These are phyloP conservation scores for Gonioctena quinquepunctata DNA, from an alignment of 1,140 invertebrate genomes.

Conservation along the genomic window DNA sequence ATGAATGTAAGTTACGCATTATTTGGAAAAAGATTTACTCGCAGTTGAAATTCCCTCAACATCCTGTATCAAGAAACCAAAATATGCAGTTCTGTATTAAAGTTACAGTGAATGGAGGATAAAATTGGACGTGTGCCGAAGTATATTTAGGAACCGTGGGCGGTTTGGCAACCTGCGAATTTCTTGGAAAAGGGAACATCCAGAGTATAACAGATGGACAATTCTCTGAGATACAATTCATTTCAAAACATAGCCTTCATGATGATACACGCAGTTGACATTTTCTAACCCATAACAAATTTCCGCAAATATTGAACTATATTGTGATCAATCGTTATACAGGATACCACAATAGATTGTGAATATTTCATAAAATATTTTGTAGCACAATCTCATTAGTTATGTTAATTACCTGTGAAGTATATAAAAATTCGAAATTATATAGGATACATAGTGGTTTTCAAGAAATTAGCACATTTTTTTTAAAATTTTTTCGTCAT, in stretches of 20 bases:
- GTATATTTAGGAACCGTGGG: conserved; percentile 55
- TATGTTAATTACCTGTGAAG: too few relatives aligned
- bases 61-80: background rate
- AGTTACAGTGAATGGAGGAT: conserved; percentile 54
- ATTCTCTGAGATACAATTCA: conserved; percentile 41
- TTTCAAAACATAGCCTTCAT: conserved; percentile 2
- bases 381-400: too few relatives aligned
- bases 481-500: too few relatives aligned
- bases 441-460: too few relatives aligned
- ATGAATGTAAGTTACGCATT: conserved; percentile 5
- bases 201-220: conserved; percentile 54
- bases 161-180: conserved; percentile 55
- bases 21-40: conserved; percentile 7
- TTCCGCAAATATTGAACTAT: too few relatives aligned
- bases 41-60: background rate
- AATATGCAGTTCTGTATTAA: conserved; percentile 22
- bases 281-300: too few relatives aligned
- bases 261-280: too few relatives aligned
- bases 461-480: too few relatives aligned
- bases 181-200: conserved; percentile 48
- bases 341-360: background rate
- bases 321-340: too few relatives aligned
- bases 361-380: background rate
- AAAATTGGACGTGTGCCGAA: conserved; percentile 53
- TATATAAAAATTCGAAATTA: too few relatives aligned